phyloP scores from a whole-genome alignment of 2,888 invertebrate genomes.

The Mimachlamys varia region DNA sequence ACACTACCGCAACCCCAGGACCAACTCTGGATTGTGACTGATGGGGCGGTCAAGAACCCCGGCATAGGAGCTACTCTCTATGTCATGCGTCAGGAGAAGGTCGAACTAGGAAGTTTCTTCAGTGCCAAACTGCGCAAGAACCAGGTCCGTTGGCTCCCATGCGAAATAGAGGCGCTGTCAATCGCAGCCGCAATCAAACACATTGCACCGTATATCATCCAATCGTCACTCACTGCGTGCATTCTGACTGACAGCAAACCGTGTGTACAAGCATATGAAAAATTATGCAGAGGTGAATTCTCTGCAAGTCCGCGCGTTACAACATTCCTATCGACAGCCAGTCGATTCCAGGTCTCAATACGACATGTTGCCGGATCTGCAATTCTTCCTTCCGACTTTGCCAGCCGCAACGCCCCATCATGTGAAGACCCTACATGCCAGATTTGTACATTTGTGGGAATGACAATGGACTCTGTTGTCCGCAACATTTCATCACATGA shows the following conservation, averaged over 20 bases:
- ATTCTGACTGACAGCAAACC: slow-evolving; percentile 53
- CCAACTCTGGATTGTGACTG: background rate
- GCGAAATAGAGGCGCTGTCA: slow-evolving; percentile 39
- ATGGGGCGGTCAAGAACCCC: background rate
- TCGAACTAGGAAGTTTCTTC: slow-evolving; percentile 37
- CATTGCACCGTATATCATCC: background rate
- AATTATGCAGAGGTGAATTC: slow-evolving; percentile 53
- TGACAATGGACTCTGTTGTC: slow-evolving; percentile 48
- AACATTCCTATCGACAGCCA: slow-evolving; percentile 53
- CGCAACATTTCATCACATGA: slow-evolving; percentile 40
- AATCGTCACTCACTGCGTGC: background rate
- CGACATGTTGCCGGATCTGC: slow-evolving; percentile 49
- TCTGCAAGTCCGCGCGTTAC: slow-evolving; percentile 51
- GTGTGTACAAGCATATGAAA: slow-evolving; percentile 52
- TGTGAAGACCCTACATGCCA: slow-evolving; percentile 50
- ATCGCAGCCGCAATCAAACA: background rate
- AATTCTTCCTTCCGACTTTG: slow-evolving; percentile 54
- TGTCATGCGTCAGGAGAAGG: slow-evolving; percentile 3
- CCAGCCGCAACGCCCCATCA: slow-evolving; percentile 51
- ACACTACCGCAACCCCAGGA: background rate
- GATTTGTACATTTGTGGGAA: background rate
- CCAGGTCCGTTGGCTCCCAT: slow-evolving; percentile 38
- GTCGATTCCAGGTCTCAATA: slow-evolving; percentile 51
- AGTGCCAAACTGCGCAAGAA: slow-evolving; percentile 46
- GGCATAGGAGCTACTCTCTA: slow-evolving; percentile 44